Evolutionary conservation across 2,797 vertebrate species (phyloP), one percentile per base, ranked within the genome.

Genomic region (Manis pentadactyla): DNA sequence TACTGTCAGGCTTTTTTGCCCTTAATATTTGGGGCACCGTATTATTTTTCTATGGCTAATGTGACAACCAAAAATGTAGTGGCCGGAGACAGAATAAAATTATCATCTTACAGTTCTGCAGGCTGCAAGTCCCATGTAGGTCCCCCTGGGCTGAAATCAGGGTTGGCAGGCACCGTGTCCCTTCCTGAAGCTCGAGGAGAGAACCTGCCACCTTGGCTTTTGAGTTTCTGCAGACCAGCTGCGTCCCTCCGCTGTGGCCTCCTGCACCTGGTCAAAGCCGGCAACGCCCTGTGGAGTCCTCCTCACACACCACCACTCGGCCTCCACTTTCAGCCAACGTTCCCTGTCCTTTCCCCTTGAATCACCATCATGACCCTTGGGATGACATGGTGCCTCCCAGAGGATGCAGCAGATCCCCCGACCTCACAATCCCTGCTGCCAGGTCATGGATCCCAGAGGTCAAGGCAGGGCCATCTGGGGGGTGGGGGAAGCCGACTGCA

Each of bases 261-360:
- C 21, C 5, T 12, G 39, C 21, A 1, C 27, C 29, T n/a, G n/a
- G 23, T 74, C n/a, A 29, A 19, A 79, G 21, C 27, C n/a, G 66
- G 17, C 25, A 3, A 0, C 1, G 8, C 23, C n/a, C 2, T 23
- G 18, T 0, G 0, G 1, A 4, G 39, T 39, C 77, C 73, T 31
- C 9, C n/a, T 12, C 51, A 7, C 27, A 7, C 1, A 21, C 49
- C 0, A 0, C 1, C 37, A 18, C 51, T 7, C 15, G 5, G 1
- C 34, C 46, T 25, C 7, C 31, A 69, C 27, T 23, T 18, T 55
- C 15, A 19, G 19, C 3, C 13, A 2, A 0, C 0, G 4, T 3
- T 14, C 5, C 37, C 31, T 5, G 42, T 11, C 5, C 18, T 7
- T 2, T 17, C 3, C 19, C 23, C 29, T 23, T n/a, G 42, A 5